Percentiles rank a stretch among this genome's conserved stretches.
These are phyloP conservation scores for Drosophila tristis DNA, from an alignment of 1,140 invertebrate genomes.

Conservation along the genomic window DNA sequence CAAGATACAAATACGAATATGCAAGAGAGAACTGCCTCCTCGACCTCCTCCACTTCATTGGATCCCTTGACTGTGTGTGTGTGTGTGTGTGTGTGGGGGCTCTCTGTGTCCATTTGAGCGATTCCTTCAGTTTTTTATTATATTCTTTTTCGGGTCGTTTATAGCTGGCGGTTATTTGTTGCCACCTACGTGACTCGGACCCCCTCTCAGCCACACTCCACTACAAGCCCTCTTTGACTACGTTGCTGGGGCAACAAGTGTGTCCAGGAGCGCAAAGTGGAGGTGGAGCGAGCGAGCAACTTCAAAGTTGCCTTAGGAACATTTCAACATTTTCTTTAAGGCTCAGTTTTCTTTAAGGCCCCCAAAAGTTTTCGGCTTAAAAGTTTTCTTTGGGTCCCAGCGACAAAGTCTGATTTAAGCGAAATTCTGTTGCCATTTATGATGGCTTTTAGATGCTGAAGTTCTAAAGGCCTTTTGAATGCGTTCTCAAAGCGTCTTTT, in stretches of 20 bases:
- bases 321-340: constrained; percentile 29
- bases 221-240: constrained; percentile 5
- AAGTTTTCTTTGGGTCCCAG: constrained; percentile 9
- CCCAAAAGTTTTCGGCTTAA: constrained; percentile 43
- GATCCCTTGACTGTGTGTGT: not conserved
- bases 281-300: constrained; percentile 17
- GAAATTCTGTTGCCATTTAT: constrained; percentile 31
- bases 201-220: not conserved
- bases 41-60: not conserved
- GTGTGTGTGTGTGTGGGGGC: not conserved
- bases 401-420: constrained; percentile 31
- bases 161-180: constrained; percentile 69
- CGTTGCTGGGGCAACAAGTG: constrained; percentile 47
- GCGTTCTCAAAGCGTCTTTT: not conserved
- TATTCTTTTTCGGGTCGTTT: constrained; percentile 29
- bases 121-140: constrained; percentile 43
- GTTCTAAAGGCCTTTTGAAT: not conserved
- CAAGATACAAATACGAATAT: constrained; percentile 37
- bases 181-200: constrained; percentile 68
- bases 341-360: not conserved
- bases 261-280: constrained; percentile 16
- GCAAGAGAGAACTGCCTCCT: not conserved
- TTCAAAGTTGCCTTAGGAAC: constrained; percentile 41
- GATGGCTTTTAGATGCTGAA: constrained; percentile 19
- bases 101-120: constrained; percentile 34